phyloP scores from a whole-genome alignment of 2,888 invertebrate genomes.

The Actias luna region DNA sequence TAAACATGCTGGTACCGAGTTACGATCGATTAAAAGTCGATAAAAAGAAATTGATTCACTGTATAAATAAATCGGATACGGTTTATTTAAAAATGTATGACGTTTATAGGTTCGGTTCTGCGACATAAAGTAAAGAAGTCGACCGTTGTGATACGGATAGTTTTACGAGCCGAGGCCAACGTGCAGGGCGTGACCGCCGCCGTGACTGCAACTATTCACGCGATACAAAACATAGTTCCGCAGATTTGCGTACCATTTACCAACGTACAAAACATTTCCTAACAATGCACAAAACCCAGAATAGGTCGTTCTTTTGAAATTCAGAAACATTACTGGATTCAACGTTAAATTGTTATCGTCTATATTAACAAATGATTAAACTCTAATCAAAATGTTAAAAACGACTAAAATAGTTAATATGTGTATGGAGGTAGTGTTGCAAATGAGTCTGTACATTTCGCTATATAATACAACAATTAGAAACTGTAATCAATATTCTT shows the following conservation, averaged over 20 bases:
- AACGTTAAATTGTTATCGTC: constrained; percentile 10
- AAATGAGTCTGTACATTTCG: no score
- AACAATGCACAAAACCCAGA: constrained; percentile 32
- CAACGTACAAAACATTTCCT: constrained; percentile 31
- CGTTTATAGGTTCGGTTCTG: constrained; percentile 32
- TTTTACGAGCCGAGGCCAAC: constrained; percentile 73
- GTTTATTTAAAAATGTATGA: background rate
- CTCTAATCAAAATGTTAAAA: background rate
- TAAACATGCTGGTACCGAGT: background rate
- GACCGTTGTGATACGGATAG: constrained; percentile 40
- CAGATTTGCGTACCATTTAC: constrained; percentile 37
- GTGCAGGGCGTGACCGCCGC: constrained; percentile 62
- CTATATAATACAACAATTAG: no score
- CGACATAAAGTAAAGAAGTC: constrained; percentile 52
- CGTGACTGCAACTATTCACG: constrained; percentile 49
- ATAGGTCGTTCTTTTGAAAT: constrained; percentile 30
- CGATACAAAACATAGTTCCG: constrained; percentile 53
- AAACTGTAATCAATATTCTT: no score
- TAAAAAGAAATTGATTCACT: background rate
- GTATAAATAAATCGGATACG: background rate
- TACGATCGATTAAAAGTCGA: background rate
- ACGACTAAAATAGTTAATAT: no score
- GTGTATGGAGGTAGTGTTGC: no score
- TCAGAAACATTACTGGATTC: background rate
- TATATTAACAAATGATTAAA: background rate